A percentile compares a stretch with the other conserved stretches of the same genome.
These are phyloP conservation scores for Sinocyclocheilus grahami DNA, from an alignment of 2,113 vertebrate genomes.

Conservation along the genomic window DNA sequence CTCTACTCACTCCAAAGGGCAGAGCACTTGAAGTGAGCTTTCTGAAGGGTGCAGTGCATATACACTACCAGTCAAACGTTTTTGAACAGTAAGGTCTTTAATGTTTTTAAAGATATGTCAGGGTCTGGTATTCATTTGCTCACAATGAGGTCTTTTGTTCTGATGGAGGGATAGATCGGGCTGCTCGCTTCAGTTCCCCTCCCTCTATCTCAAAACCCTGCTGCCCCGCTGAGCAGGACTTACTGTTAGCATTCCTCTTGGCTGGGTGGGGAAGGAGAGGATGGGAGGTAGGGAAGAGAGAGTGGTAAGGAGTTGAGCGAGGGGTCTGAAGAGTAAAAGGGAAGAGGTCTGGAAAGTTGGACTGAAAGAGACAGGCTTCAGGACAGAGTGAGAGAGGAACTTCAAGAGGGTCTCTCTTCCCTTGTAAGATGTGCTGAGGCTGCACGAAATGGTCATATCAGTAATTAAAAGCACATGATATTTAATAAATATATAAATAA, in stretches of 20 bases:
- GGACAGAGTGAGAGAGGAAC: neutral
- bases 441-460: neutral
- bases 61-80: too few species aligned
- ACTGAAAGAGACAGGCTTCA: neutral
- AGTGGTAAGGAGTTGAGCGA: neutral
- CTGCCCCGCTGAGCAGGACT: neutral
- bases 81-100: too few species aligned
- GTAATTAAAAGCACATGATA: neutral
- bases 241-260: constrained; percentile 25
- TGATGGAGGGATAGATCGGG: constrained; percentile 26
- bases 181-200: constrained; percentile 5
- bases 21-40: neutral
- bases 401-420: neutral
- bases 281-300: neutral
- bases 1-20: neutral
- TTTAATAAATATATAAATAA: neutral
- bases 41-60: neutral
- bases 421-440: neutral
- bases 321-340: neutral
- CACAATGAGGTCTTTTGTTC: constrained; percentile 55
- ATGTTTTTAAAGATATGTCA: constrained; percentile 19
- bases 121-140: constrained; percentile 54
- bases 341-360: neutral
- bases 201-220: neutral
- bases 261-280: neutral